Evolutionary conservation across 1,140 invertebrate species (phyloP), one percentile per base, ranked within the genome.

Genomic region (Sinella curviseta): DNA sequence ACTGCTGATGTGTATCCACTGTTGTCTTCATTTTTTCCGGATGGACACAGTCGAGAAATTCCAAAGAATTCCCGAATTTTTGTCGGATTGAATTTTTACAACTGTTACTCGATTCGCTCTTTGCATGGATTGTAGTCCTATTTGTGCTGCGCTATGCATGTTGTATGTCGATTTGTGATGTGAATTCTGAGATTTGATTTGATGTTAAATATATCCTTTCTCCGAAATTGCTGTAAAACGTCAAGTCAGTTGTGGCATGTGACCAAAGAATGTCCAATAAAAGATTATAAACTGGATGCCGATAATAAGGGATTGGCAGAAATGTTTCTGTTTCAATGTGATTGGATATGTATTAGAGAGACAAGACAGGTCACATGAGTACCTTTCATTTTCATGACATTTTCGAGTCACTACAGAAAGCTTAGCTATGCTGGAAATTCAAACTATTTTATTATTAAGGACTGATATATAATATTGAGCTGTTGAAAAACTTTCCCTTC

Each of bases 191-290:
- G n/a, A n/a, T n/a, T n/a, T n/a, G n/a, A n/a, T n/a, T n/a, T n/a
- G n/a, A n/a, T 48, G 39, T 20, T 48, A 20, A 8, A 48, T 26
- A 60, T 4, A n/a, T 60, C 57, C 24, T 60, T 48, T 26, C 57
- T n/a, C 14, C 57, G 3, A 26, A 60, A 48, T 12, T 48, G 39
- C 24, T 60, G 57, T 60, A n/a, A 48, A 20, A 48, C n/a, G 39
- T 12, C 8, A 48, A 48, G 39, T 12, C 14, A 60, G 14, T 26
- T 60, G 24, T 60, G 57, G 57, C 24, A 60, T 60, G 57, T 26
- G 57, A 60, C 57, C 57, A 60, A 60, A 60, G 57, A 60, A 60
- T 60, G 57, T 60, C 57, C 57, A 60, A 60, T 60, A 60, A 60
- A 60, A n/a, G 12, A 14, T 26, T 20, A 48, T 48, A 48, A 48